Evolutionary conservation across 2,888 invertebrate species (phyloP).

Genomic region (Agrilus cyanescens): DNA sequence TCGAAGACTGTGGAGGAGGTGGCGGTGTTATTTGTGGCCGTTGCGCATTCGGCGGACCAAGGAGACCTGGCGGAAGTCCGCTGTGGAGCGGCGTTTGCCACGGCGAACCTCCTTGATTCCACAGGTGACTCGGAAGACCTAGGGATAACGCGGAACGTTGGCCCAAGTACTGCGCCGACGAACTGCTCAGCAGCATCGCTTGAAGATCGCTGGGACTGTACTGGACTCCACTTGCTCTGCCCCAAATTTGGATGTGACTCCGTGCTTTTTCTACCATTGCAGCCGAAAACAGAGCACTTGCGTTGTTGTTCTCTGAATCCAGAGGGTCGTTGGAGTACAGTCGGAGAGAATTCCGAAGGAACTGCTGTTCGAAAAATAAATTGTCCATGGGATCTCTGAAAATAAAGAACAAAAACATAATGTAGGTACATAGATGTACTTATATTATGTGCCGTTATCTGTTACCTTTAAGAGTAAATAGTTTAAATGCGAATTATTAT

Average conservation of each 20-base stretch:
- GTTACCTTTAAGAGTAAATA: no score
- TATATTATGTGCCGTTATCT: not conserved
- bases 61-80: constrained; percentile 32
- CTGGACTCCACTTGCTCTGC: constrained; percentile 38
- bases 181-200: constrained; percentile 30
- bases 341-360: constrained; percentile 47
- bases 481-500: no score
- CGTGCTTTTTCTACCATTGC: constrained; percentile 47
- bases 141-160: constrained; percentile 30
- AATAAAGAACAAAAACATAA: constrained; percentile 17
- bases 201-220: constrained; percentile 38
- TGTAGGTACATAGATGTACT: not conserved
- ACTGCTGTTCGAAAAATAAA: constrained; percentile 67
- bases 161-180: constrained; percentile 29
- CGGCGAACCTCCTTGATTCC: constrained; percentile 29
- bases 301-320: constrained; percentile 38
- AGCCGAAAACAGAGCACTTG: constrained; percentile 36
- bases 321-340: constrained; percentile 44
- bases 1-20: constrained; percentile 34
- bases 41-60: constrained; percentile 32
- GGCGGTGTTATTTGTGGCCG: constrained; percentile 37
- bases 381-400: constrained; percentile 64
- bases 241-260: constrained; percentile 42
- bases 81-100: constrained; percentile 32
- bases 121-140: constrained; percentile 36